Evolutionary conservation across 2,113 vertebrate species (phyloP).

Genomic region (cat (Felis catus)): F.catus_Fca126_mat1.0 CM031417.1:52441001-52441500

Average conservation of each 20-base stretch:
- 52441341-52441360: neutral
- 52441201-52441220: neutral
- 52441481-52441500: neutral
- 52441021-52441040: neutral
- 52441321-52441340: neutral
- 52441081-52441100: neutral
- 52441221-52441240: neutral
- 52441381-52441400: neutral
- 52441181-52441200: neutral
- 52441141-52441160: neutral
- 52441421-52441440: neutral
- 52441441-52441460: neutral
- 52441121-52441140: neutral
- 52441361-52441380: neutral
- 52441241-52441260: neutral
- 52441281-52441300: neutral
- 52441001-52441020: neutral
- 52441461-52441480: neutral
- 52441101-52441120: neutral
- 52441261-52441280: slow-evolving; percentile 11
- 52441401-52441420: neutral
- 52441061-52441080: neutral
- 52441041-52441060: neutral
- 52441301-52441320: neutral
- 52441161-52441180: neutral